Evolutionary conservation across 1,140 invertebrate genomes (phyloP), one percentile per base, ranked within the genome.

Genomic region (Meteorus sp.): DNA sequence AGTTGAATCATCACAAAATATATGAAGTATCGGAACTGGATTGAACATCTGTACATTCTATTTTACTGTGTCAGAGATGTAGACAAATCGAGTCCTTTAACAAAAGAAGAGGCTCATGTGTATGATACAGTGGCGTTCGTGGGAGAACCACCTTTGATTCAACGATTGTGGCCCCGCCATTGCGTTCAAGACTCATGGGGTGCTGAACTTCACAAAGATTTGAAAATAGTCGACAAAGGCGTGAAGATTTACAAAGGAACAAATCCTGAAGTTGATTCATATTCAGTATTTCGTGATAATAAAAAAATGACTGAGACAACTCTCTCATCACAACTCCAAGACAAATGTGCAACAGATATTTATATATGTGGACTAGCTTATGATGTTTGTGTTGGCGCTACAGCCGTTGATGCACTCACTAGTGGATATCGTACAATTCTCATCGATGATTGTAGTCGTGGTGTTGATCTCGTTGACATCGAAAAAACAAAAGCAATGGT

Each of bases 281-380:
- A 99, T 78, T 98, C 95, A 0, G 97, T 96, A 11, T 99, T 99
- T 81, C 97, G 91, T 90, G 96, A 99, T 78, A 98, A 98, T 80
- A 91, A 93, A 72, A 94, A 93, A 75, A 75, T 94, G 23, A 90
- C 89, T 1, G 86, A 95, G 67, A 98, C 95, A 3, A 89, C 89
- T 15, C 78, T 99, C n/a, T 86, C 87, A 59, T 83, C 85, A 1
- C 88, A 96, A 71, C 80, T 99, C 31, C 84, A 88, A 37, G 80
- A 87, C 69, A 87, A 88, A 64, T 86, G 87, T 33, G 89, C 93
- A 8, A 95, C 94, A 4, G 95, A 97, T 75, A 90, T 98, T 56
- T 98, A 94, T 74, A 88, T 97, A 9, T 97, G 94, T 76, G 97
- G 97, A 0, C 79, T 99, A 37, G 96, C 97, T 0, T 95, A 95